Evolutionary conservation across 2,888 invertebrate species (phyloP), one percentile per base, ranked within the genome.

Genomic region (Drosophila lutescens): DNA sequence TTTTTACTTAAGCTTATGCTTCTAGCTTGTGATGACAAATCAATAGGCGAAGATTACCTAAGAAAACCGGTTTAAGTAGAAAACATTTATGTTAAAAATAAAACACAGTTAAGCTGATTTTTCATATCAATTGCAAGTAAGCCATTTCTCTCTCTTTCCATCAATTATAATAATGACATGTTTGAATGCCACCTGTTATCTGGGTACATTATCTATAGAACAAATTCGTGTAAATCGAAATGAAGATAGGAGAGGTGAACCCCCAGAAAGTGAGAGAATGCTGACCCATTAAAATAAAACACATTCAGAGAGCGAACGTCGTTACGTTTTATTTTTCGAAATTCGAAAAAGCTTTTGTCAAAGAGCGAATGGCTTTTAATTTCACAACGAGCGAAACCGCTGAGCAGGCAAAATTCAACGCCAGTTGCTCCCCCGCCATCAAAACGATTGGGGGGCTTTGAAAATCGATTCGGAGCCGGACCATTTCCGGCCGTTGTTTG

Each of bases 371-470:
- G 4, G 61, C n/a, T 6, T 32, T 17, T 38, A 4, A 66, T 67
- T 66, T 66, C 55, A 67, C 55, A 54, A 55, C 32, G 20, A 56
- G 26, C 32, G 9, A 67, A 55, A 66, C 12, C 7, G 46, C 40
- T 65, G 38, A 65, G 23, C 38, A 2, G 6, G 17, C 65, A 15
- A 36, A 49, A 51, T 12, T 23, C 12, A 8, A 38, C 23, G 38
- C 43, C 53, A 54, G 46, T 55, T 34, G 65, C 46, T 46, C 13
- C 20, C 13, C 51, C 5, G 15, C 15, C 9, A 4, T n/a, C 40
- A 10, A 32, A 9, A 9, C n/a, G 40, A 15, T 26, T 26, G 36
- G 58, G 58, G 60, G 32, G 32, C 9, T 8, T 23, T 15, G 17
- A 26, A 30, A 38, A 10, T 60, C 6, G 7, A 3, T 13, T n/a